Conservation (phyloP, 2,113 vertebrate species). For the Zootoca vivipara region DNA sequence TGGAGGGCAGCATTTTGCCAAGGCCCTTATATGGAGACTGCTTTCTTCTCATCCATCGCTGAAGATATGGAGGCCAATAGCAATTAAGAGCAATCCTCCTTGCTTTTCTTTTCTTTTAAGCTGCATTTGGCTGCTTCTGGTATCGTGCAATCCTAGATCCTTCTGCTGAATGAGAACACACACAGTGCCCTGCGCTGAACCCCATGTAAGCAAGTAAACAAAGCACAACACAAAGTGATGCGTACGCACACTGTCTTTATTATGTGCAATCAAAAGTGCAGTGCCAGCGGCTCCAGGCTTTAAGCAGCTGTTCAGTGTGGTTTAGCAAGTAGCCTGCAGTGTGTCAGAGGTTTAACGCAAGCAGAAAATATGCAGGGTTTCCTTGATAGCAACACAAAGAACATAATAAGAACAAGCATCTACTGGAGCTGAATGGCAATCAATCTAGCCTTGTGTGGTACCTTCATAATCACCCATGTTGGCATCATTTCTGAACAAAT, state of each 20-base stretch:
- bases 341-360: constrained; percentile 6
- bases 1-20: too few relatives aligned
- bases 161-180: constrained; percentile 9
- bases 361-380: neutral
- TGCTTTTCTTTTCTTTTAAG: neutral
- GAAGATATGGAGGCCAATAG: neutral
- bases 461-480: neutral
- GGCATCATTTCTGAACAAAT: neutral
- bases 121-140: neutral
- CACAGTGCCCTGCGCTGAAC: constrained; percentile 24
- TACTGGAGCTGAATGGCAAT: neutral
- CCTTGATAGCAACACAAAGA: neutral
- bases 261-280: constrained; percentile 21
- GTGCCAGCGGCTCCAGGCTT: constrained; percentile 10
- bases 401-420: neutral
- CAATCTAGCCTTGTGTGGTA: neutral
- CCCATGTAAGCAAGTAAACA: constrained; percentile 21
- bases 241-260: constrained; percentile 13
- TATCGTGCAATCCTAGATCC: neutral
- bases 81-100: neutral
- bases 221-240: neutral
- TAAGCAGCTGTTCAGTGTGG: constrained; percentile 22
- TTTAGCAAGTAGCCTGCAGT: constrained; percentile 6
- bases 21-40: neutral
- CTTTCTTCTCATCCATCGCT: neutral